Evolutionary conservation across 2,113 vertebrate species (phyloP).

Genomic region (Marcusenius ussheri): DNA sequence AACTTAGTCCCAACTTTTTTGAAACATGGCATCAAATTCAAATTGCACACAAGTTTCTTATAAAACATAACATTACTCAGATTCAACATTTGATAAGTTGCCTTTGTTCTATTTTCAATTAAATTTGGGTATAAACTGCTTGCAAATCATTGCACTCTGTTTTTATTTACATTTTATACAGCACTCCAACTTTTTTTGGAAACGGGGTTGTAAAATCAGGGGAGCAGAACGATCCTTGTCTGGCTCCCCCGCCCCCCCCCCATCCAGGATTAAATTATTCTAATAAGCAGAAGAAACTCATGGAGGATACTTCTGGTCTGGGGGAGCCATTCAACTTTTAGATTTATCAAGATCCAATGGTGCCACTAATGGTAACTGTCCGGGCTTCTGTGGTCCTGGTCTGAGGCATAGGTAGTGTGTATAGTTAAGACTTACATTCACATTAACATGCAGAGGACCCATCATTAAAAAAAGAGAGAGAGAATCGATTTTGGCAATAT

Average conservation of each 20-base stretch:
- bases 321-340: background rate
- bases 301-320: background rate
- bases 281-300: background rate
- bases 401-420: background rate
- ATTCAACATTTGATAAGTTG: no score
- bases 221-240: background rate
- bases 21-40: background rate
- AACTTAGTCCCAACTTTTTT: background rate
- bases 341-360: background rate
- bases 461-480: constrained; percentile 34
- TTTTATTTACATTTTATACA: no score
- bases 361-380: no score
- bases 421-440: background rate
- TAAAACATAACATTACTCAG: no score
- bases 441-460: background rate
- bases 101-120: no score
- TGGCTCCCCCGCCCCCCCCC: background rate
- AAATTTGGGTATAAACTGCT: no score
- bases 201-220: no score
- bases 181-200: no score
- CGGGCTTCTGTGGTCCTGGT: no score
- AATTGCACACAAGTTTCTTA: no score
- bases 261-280: background rate
- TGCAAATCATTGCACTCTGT: no score
- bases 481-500: constrained; percentile 10